Evolutionary conservation across 2,888 invertebrate species (phyloP).

Genomic region (Nezara viridula): DNA sequence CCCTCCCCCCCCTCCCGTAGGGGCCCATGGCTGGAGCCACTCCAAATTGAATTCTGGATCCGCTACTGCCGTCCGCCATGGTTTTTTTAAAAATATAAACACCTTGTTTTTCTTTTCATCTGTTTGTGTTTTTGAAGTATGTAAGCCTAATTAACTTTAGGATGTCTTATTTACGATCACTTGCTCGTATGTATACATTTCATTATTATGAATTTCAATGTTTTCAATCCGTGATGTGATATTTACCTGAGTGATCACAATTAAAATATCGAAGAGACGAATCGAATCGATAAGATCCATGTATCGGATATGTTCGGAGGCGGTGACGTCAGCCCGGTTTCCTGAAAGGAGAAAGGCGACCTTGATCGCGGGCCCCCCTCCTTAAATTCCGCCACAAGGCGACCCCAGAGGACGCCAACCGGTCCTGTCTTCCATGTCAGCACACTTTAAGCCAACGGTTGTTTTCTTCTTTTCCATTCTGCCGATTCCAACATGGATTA

Average conservation of each 20-base stretch:
- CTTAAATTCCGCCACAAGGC: constrained; percentile 49
- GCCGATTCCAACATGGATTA: neutral
- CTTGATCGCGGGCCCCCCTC: neutral
- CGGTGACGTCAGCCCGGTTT: constrained; percentile 2
- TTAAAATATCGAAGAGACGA: neutral
- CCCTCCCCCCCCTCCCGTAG: no score
- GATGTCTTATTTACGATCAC: no score
- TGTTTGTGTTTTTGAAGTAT: no score
- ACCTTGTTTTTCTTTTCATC: no score
- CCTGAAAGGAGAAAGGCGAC: constrained; percentile 35
- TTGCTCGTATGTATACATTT: no score
- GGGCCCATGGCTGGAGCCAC: no score
- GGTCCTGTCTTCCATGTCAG: neutral
- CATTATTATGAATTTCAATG: neutral
- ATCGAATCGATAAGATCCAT: neutral
- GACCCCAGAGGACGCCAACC: constrained; percentile 42
- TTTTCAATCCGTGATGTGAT: neutral
- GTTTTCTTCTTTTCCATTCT: neutral
- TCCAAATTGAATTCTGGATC: no score
- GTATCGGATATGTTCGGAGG: neutral
- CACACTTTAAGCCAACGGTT: neutral
- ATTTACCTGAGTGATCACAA: neutral
- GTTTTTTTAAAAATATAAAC: no score
- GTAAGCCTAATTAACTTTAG: no score
- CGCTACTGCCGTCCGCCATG: no score